Conservation (phyloP, 2,113 vertebrate species). For the Prolemur simus region DNA sequence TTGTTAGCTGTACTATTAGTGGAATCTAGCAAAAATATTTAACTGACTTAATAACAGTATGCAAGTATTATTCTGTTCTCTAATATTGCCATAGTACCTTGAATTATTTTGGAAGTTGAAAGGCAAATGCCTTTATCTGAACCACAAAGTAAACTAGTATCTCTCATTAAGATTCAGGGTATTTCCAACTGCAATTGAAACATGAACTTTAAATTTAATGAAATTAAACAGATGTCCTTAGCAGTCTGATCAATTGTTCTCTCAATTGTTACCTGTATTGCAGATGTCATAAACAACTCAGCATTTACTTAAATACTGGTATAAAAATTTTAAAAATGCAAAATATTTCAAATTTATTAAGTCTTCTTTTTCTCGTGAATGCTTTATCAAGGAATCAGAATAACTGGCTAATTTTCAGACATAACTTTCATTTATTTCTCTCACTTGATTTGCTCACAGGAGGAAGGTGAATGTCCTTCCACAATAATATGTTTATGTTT, state of each 20-base stretch:
- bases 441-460: constrained; percentile 17
- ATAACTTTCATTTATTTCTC: neutral
- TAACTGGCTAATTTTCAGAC: constrained; percentile 44
- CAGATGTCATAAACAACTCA: constrained; percentile 74
- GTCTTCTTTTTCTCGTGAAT: neutral
- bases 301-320: constrained; percentile 60
- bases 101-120: neutral
- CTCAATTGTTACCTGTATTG: constrained; percentile 48
- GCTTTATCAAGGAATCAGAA: neutral
- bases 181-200: constrained; percentile 20
- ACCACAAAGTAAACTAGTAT: neutral
- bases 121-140: neutral
- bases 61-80: neutral
- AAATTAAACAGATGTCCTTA: constrained; percentile 72
- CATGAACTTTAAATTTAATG: constrained; percentile 48
- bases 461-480: neutral
- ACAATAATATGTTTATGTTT: constrained; percentile 1
- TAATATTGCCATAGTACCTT: neutral
- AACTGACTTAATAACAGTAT: neutral
- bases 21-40: neutral
- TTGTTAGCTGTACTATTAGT: neutral
- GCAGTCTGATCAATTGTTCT: constrained; percentile 71
- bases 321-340: constrained; percentile 46
- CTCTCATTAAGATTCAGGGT: constrained; percentile 28
- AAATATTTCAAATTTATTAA: constrained; percentile 48